Base-by-base conservation (phyloP, 1,140 invertebrate species). In the Drosophila auraria region DNA sequence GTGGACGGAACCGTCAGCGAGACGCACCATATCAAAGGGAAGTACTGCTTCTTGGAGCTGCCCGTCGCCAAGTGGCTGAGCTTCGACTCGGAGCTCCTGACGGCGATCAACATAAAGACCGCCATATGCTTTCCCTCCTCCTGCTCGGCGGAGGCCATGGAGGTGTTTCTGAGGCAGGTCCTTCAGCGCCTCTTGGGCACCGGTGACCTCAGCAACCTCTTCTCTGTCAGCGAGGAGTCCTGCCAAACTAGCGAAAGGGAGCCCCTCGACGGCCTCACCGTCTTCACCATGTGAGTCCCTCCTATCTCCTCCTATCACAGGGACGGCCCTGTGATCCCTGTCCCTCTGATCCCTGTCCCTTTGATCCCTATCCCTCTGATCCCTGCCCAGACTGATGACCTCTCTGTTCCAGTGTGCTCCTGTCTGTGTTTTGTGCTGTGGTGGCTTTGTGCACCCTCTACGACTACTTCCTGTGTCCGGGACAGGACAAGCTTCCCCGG, bases 91-190 rank as follows among this genome's bases (percentile, higher is more conserved):
- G 1, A 15, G 0, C 0, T 38, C 3, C 2, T 68, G 20, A 8
- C 5, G 0, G 0, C 0, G 0, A 8, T 38, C 6, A 44, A 44
- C 8, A 27, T 91, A 0, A 47, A 25, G 2, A 80, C 54, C 5
- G 86, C 72, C 0, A 14, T 82, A n/a, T 90, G 86, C 14, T 49
- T 90, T 8, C 86, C 86, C 1, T 60, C 79, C 20, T 65, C 64
- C 30, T 90, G 86, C 25, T 75, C 71, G 0, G 66, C 30, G 0
- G 14, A n/a, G 3, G 38, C 54, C 11, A 83, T 90, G 54, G 63
- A 90, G 12, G 60, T 8, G 0, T 54, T 82, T 3, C 12, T 91
- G 1, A 45, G 59, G 1, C 58, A 69, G 23, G 40, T 90, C 0
- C 12, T 90, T 0, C 45, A 80, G 49, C 27, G 53, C 3, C 23